Percentiles rank a stretch among this genome's conserved stretches.
These are phyloP conservation scores for Xiphorhynchus erythropygius DNA, from an alignment of 2,797 vertebrate species.

Conservation along the genomic window DNA sequence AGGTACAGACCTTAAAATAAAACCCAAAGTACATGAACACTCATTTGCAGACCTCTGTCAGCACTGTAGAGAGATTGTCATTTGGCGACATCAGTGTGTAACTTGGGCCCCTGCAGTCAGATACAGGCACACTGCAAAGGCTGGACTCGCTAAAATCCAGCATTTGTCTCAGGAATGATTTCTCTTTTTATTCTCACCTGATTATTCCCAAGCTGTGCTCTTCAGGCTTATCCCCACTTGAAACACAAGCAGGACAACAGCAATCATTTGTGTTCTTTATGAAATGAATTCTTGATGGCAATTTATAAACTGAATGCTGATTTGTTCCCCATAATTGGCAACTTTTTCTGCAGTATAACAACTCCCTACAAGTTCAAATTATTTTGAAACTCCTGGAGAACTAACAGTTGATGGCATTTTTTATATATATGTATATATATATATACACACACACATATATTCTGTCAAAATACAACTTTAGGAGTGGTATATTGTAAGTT, in stretches of 20 bases:
- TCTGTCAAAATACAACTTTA: not conserved
- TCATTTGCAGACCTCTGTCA: not conserved
- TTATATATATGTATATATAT: rapidly evolving
- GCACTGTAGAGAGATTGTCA: not conserved
- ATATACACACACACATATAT: rapidly evolving
- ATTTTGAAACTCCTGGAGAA: not conserved
- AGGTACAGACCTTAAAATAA: not conserved
- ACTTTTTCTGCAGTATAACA: not conserved
- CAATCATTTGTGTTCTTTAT: not conserved
- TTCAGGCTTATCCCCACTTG: not conserved
- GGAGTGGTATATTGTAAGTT: rapidly evolving
- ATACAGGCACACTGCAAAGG: not conserved
- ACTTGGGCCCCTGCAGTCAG: not conserved
- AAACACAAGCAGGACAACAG: not conserved
- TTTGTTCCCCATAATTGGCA: not conserved
- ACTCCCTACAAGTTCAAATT: not conserved
- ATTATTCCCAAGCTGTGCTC: not conserved
- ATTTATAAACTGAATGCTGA: not conserved
- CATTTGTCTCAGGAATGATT: not conserved
- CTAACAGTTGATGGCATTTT: not conserved
- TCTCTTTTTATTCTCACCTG: not conserved
- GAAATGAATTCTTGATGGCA: not conserved
- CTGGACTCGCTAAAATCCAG: not conserved
- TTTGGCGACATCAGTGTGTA: not conserved
- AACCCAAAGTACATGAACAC: not conserved